A percentile compares a stretch with the other conserved stretches of the same genome.
Evolutionary conservation across 2,797 vertebrate genomes (phyloP).

Genomic region (Cheirogaleus major): DNA sequence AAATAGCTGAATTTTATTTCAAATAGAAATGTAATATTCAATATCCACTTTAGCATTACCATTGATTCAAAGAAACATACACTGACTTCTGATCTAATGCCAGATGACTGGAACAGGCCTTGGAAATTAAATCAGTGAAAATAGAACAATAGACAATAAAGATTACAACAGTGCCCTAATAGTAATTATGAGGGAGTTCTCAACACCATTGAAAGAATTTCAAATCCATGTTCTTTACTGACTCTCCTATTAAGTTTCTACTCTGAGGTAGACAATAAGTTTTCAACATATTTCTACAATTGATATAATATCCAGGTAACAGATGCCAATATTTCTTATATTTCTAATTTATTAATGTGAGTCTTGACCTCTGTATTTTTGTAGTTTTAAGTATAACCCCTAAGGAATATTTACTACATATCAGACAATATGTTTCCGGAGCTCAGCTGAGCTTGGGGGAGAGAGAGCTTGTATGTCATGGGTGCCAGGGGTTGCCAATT

Average conservation of each 20-base stretch:
- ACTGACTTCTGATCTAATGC: constrained; percentile 7
- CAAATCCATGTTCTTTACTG: neutral
- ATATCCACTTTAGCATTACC: neutral
- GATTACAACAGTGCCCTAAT: neutral
- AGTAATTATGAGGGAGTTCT: neutral
- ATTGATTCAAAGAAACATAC: constrained; percentile 21
- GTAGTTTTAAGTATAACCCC: neutral
- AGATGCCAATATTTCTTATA: neutral
- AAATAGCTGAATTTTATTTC: neutral
- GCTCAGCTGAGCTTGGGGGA: neutral
- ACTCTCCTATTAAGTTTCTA: neutral
- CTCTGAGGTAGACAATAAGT: neutral
- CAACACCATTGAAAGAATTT: neutral
- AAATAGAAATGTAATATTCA: constrained; percentile 1
- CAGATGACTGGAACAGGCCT: neutral
- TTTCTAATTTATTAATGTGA: neutral
- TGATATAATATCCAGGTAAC: neutral
- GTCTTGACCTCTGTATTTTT: neutral
- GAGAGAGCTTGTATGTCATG: neutral
- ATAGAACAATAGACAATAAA: neutral
- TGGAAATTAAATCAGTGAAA: neutral
- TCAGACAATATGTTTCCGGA: neutral
- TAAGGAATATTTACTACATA: neutral
- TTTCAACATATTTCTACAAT: neutral
- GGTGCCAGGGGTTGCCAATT: neutral